Evolutionary conservation across 2,888 invertebrate species (phyloP).

Genomic region (Piscicola geometra): DNA sequence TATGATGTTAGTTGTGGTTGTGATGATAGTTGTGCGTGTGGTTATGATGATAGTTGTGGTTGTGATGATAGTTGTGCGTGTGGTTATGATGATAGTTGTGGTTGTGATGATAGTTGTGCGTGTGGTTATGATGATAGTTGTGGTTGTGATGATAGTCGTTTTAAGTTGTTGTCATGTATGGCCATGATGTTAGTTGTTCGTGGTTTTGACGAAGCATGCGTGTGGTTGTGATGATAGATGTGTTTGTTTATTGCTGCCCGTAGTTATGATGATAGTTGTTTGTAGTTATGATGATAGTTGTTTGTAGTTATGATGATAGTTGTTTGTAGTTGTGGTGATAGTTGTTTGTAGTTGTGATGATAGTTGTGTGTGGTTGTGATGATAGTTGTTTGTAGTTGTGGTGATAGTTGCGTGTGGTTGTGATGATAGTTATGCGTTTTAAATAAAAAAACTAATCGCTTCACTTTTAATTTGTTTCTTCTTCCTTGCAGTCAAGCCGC

Average conservation of each 20-base stretch:
- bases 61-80: background rate
- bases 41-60: background rate
- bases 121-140: background rate
- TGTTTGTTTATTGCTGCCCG: too few relatives aligned
- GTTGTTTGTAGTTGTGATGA: background rate
- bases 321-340: background rate
- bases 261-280: background rate
- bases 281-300: background rate
- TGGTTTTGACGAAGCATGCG: background rate
- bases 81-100: background rate
- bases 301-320: too few relatives aligned
- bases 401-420: background rate
- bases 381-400: background rate
- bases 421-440: too few relatives aligned
- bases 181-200: background rate
- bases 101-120: background rate
- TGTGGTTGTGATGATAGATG: background rate
- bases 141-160: background rate
- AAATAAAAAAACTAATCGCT: too few relatives aligned
- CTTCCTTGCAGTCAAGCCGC: background rate
- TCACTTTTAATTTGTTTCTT: conserved; percentile 23
- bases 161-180: background rate
- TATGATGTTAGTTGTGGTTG: background rate
- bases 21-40: background rate
- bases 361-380: too few relatives aligned